Evolutionary conservation across 2,113 vertebrate genomes (phyloP).

Genomic region (Rafetus swinhoei): DNA sequence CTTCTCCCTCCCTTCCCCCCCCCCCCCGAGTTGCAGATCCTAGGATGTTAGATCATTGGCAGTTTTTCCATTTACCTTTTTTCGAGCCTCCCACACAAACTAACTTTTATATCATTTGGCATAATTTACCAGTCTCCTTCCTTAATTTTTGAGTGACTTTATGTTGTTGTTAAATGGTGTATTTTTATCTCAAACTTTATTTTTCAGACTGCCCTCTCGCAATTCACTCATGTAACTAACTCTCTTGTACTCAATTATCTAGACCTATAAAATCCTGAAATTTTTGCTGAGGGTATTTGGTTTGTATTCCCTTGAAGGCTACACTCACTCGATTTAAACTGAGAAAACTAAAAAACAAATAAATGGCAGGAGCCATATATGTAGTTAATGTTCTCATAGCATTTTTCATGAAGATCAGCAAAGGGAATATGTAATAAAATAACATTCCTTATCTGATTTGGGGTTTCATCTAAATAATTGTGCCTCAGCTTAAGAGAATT

Average conservation of each 20-base stretch:
- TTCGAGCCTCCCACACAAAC: background rate
- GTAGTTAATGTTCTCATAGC: background rate
- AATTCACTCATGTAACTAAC: background rate
- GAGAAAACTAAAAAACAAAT: background rate
- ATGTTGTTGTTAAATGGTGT: background rate
- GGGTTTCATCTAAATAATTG: conserved; percentile 13
- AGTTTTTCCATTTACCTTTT: background rate
- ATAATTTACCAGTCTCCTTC: background rate
- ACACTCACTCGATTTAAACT: background rate
- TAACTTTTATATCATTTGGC: background rate
- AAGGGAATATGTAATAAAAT: background rate
- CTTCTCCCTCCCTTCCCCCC: no score
- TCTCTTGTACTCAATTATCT: background rate
- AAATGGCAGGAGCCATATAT: background rate
- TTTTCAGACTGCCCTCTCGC: background rate
- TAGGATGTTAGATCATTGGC: background rate
- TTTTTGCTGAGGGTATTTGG: background rate
- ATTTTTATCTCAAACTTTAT: background rate
- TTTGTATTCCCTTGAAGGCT: no score
- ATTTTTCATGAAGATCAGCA: background rate
- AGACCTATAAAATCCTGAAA: background rate
- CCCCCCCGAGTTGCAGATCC: conserved; percentile 16
- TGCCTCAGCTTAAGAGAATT: conserved; percentile 25
- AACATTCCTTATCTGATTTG: background rate
- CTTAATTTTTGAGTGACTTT: conserved; percentile 23